Evolutionary conservation across 2,797 vertebrate genomes (phyloP).

Genomic region (Xyrichtys novacula): DNA sequence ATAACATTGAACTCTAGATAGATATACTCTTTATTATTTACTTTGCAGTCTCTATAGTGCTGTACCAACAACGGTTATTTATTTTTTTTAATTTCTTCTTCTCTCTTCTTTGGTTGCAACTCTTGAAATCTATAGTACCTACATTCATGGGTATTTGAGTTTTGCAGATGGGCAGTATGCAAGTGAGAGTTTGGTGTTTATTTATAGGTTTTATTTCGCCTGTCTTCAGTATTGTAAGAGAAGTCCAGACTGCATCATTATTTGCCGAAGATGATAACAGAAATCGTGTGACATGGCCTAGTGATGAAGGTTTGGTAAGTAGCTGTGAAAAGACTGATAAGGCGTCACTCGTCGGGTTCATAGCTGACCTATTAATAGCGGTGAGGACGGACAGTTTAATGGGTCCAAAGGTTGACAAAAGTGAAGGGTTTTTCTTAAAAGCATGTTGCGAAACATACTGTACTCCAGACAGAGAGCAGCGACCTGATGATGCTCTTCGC

Average conservation of each 20-base stretch:
- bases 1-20: constrained; percentile 8
- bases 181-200: background rate
- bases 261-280: constrained; percentile 8
- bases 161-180: background rate
- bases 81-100: too few species aligned
- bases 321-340: constrained; percentile 16
- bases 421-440: constrained; percentile 59
- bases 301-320: constrained; percentile 12
- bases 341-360: constrained; percentile 22
- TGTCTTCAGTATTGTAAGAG: background rate
- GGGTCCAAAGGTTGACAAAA: constrained; percentile 70
- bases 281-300: background rate
- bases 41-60: constrained; percentile 1
- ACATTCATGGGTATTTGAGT: background rate
- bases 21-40: constrained; percentile 9
- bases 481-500: constrained; percentile 25
- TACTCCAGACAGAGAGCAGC: constrained; percentile 12
- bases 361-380: constrained; percentile 65
- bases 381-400: constrained; percentile 58
- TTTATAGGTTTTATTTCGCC: background rate
- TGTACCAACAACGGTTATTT: too few species aligned
- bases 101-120: background rate
- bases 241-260: background rate
- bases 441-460: constrained; percentile 53
- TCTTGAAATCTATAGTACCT: background rate